These are phyloP conservation scores for Hestina assimilis DNA, from an alignment of 1,140 invertebrate species.

Conservation along the genomic window DNA sequence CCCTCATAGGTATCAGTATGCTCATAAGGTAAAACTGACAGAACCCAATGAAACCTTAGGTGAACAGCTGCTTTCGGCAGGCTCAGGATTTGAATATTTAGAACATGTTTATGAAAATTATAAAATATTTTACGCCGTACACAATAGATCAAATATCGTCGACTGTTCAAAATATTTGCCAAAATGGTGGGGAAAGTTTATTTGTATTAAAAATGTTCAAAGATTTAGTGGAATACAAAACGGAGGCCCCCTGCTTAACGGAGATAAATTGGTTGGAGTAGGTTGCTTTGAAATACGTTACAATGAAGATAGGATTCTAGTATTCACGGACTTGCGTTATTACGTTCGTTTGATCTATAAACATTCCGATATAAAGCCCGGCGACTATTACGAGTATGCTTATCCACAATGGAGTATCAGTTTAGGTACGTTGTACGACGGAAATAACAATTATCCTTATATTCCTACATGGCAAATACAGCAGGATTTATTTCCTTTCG, in stretches of 20 bases:
- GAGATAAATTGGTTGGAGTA: conserved; percentile 29
- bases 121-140: conserved; percentile 32
- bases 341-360: conserved; percentile 39
- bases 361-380: conserved; percentile 30
- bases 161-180: conserved; percentile 53
- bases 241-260: conserved; percentile 31
- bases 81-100: conserved; percentile 42
- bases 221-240: conserved; percentile 35
- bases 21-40: conserved; percentile 24
- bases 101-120: conserved; percentile 49
- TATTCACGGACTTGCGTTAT: conserved; percentile 55
- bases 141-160: conserved; percentile 20
- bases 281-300: conserved; percentile 56
- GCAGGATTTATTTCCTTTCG: conserved; percentile 34
- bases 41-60: conserved; percentile 8
- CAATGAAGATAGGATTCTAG: conserved; percentile 50
- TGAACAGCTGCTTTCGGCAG: conserved; percentile 24
- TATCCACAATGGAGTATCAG: conserved; percentile 44
- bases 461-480: conserved; percentile 31
- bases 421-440: conserved; percentile 18
- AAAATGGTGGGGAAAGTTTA: conserved; percentile 64
- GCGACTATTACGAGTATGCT: conserved; percentile 56
- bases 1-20: conserved; percentile 28
- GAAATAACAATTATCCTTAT: conserved; percentile 21
- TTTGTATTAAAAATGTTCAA: conserved; percentile 41